A percentile compares a stretch with the other conserved stretches of the same genome.
These are phyloP conservation scores for Pseudoips prasinana DNA, from an alignment of 2,888 invertebrate genomes.

Conservation along the genomic window DNA sequence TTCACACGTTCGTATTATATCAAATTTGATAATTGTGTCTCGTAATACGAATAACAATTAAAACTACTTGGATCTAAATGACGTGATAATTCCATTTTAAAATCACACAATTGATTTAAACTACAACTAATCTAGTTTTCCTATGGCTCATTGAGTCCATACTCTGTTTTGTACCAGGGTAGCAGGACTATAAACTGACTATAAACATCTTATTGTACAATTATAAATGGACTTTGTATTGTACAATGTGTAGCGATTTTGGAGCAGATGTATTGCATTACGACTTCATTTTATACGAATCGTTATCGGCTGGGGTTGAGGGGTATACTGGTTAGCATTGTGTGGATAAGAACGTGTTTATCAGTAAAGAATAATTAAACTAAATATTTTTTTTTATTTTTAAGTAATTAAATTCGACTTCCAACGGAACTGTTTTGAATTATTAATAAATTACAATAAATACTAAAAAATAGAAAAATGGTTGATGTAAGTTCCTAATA, in stretches of 20 bases:
- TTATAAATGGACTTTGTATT: slow-evolving; percentile 58
- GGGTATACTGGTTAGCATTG: slow-evolving; percentile 21
- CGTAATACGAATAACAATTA: no score
- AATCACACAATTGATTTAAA: background rate
- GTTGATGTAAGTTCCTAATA: no score
- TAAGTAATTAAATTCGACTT: no score
- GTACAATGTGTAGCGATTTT: slow-evolving; percentile 64
- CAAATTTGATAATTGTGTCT: no score
- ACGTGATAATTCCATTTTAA: background rate
- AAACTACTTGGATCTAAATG: no score
- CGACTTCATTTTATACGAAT: slow-evolving; percentile 72
- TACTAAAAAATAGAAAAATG: no score
- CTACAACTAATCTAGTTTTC: slow-evolving; percentile 32
- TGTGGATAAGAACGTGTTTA: slow-evolving; percentile 33
- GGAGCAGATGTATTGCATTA: slow-evolving; percentile 78
- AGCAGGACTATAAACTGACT: slow-evolving; percentile 9
- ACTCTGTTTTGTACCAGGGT: slow-evolving; percentile 32
- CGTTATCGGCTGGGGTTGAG: slow-evolving; percentile 59
- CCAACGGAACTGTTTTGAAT: no score
- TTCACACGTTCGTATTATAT: no score
- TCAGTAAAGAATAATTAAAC: background rate
- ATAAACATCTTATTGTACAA: slow-evolving; percentile 62
- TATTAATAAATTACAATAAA: no score
- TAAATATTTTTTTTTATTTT: background rate
- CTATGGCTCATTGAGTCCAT: slow-evolving; percentile 48